Base-by-base conservation (phyloP, 2,797 vertebrate genomes). In the Acridotheres tristis region DNA sequence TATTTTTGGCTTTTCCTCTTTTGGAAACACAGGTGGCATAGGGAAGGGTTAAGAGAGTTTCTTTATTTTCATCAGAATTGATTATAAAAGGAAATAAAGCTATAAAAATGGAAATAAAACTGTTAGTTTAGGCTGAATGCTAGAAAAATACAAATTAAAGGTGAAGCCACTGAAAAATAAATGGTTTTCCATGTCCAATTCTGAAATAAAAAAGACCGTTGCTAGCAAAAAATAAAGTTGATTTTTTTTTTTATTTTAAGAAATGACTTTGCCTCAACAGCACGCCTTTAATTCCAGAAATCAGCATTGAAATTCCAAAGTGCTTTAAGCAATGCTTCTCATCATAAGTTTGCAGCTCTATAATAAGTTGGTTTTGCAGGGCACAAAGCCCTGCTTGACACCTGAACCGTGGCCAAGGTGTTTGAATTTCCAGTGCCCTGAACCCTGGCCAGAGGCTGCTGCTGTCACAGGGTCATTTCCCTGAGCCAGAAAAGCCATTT, bases 291-390 rank as follows among this genome's bases (percentile, higher is more conserved):
- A 57, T 87, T 90, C 80, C 78, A 61, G 66, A 89, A 85, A 67
- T 68, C 86, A 68, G 71, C 71, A 85, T 4, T 89, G 90, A 83
- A 90, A 95, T 82, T 45, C 67, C 85, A 73, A 87, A 53, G 45
- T 18, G 13, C 38, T 89, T 42, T 38, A 51, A 73, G 63, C 40
- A 6, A 42, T 23, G 45, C 67, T 92, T 96, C 89, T 94, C 93
- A 97, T 96, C 86, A 94, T 90, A 67, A 95, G 86, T 83, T 95
- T 93, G 18, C 53, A 82, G 50, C 61, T 78, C 47, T 15, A 6
- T 11, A 27, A 30, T 30, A 45, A 82, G 65, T 89, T 93, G 85
- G 78, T 89, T 85, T 85, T 57, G 61, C 81, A 74, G 67, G 26
- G 51, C 34, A 53, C 84, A 87, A 69, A 71, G 8, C 36, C 32